Conservation (phyloP, 1,140 invertebrate genomes). For the Helicoverpa armigera region DNA sequence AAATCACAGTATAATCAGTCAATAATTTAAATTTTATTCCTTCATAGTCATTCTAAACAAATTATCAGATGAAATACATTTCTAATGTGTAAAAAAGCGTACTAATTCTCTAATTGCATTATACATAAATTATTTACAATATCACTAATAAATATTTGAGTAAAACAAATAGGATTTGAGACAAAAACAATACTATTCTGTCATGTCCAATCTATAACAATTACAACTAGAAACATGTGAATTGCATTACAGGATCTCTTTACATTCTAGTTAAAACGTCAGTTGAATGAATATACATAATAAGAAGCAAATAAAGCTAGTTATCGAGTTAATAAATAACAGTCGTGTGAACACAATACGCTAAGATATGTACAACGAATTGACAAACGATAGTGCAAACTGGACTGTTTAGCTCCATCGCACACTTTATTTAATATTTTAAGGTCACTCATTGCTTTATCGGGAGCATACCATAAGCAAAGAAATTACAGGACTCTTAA, state of each 20-base stretch:
- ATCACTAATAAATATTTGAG: constrained; percentile 55
- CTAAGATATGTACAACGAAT: constrained; percentile 63
- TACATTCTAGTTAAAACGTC: constrained; percentile 13
- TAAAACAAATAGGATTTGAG: constrained; percentile 54
- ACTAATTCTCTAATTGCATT: constrained; percentile 71
- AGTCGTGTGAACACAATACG: constrained; percentile 46
- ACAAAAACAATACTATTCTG: constrained; percentile 46
- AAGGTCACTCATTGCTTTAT: not conserved
- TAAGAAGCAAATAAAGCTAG: constrained; percentile 45
- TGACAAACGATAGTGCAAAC: constrained; percentile 51
- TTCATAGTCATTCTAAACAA: constrained; percentile 69
- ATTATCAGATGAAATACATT: constrained; percentile 65
- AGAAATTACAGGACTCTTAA: too few relatives aligned
- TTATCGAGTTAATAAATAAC: constrained; percentile 42
- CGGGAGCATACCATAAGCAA: too few relatives aligned
- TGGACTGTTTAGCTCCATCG: constrained; percentile 35
- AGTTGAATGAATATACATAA: constrained; percentile 8
- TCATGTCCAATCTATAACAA: constrained; percentile 41
- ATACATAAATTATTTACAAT: constrained; percentile 75
- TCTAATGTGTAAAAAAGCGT: constrained; percentile 75
- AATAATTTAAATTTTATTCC: constrained; percentile 73
- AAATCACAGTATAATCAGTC: constrained; percentile 60
- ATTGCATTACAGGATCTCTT: constrained; percentile 42
- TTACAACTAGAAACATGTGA: constrained; percentile 34
- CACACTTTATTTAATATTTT: not conserved